Base-by-base conservation (phyloP, 2,888 invertebrate genomes). In the Meghimatium bilineatum region DNA sequence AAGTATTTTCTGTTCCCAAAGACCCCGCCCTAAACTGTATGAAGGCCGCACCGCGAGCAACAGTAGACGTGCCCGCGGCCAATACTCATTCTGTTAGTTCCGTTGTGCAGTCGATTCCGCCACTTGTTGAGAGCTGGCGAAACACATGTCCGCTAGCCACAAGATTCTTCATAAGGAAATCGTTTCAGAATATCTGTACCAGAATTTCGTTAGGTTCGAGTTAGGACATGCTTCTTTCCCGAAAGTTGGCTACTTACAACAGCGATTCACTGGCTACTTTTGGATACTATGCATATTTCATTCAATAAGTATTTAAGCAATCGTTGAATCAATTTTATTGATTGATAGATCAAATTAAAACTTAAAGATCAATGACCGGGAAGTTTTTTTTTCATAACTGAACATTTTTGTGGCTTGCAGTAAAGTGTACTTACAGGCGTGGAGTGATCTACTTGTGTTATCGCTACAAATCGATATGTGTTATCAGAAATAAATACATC, bases 91-190 rank as follows among this genome's bases (percentile, higher is more conserved):
- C n/a, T n/a, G n/a, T n/a, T 49, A 10, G n/a, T 5, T 34, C 56
- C 12, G 36, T 26, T 20, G n/a, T 36, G 23, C n/a, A 12, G 29
- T 36, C 38, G 26, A 52, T n/a, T 5, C 2, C 26, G 60, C 60
- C 60, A 63, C 60, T n/a, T 63, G 60, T 63, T 63, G n/a, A 63
- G 60, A n/a, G 60, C n/a, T n/a, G n/a, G n/a, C 60, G 60, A 63
- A 63, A 63, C 6, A 6, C 60, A 26, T 5, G n/a, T 23, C 56
- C 56, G 20, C 56, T 17, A 23, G 23, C 56, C 12, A n/a, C 3
- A 63, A 2, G n/a, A 63, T 63, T 63, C n/a, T 63, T n/a, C 23
- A 63, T 63, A 63, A 8, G 5, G n/a, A n/a, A 63, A 26, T 63
- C n/a, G 23, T 1, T 5, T 26, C 60, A 10, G 60, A n/a, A 63